These are phyloP conservation scores for Ophiothrix spiculata DNA, from an alignment of 35 echinoderm and acorn worm species.

Conservation along the genomic window DNA sequence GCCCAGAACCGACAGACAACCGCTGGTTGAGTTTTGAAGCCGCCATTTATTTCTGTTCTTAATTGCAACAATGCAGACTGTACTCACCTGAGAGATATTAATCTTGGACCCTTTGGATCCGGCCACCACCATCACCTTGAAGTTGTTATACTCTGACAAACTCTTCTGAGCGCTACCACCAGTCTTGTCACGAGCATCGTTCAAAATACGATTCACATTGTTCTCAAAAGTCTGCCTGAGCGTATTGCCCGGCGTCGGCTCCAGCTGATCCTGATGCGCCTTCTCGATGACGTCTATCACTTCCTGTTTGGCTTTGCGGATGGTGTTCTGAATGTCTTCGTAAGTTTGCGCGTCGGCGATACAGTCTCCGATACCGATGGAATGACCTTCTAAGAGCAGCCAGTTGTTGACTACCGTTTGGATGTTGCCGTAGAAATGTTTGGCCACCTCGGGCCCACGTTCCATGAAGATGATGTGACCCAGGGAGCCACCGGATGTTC, in stretches of 20 bases:
- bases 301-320: constrained; percentile 93
- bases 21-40: too few relatives aligned
- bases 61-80: too few relatives aligned
- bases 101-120: constrained; percentile 98
- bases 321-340: constrained; percentile 96
- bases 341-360: constrained; percentile 91
- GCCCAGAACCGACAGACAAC: too few relatives aligned
- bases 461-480: constrained; percentile 97
- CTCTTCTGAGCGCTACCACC: constrained; percentile 99
- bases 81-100: constrained; percentile 94
- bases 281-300: constrained; percentile 99
- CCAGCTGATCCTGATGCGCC: constrained; percentile 94
- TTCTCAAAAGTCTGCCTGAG: constrained; percentile 99
- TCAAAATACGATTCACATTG: constrained; percentile 95
- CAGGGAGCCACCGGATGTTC: constrained; percentile 85
- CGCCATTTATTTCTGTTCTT: too few relatives aligned
- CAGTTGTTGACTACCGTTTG: constrained; percentile 97
- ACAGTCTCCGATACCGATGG: constrained; percentile 97
- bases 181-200: constrained; percentile 99
- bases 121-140: constrained; percentile 98
- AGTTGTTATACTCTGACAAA: constrained; percentile 98
- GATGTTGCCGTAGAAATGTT: constrained; percentile 89
- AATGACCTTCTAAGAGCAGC: constrained; percentile 92
- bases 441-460: constrained; percentile 73
- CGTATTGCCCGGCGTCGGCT: constrained; percentile 92